Conservation (phyloP, 2,797 vertebrate genomes). For the Gallinago solitaria region DNA sequence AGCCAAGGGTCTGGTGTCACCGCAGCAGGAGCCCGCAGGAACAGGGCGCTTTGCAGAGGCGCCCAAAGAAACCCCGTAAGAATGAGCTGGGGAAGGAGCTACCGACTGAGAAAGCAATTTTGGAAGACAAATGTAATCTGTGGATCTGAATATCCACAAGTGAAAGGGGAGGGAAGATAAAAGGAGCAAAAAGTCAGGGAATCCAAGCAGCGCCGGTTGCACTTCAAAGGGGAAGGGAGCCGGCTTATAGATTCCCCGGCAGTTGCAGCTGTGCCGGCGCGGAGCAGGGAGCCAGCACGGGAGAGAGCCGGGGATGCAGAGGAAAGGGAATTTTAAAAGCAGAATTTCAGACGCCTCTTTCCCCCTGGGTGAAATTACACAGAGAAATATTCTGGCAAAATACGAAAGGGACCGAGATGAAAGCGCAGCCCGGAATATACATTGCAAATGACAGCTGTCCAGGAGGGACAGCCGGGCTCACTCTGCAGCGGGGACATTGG, state of each 20-base stretch:
- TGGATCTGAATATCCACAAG: conserved; percentile 39
- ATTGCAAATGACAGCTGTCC: conserved; percentile 46
- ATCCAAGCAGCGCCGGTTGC: neutral
- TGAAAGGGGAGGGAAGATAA: conserved; percentile 43
- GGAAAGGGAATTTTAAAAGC: conserved; percentile 51
- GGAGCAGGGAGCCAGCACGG: conserved; percentile 9
- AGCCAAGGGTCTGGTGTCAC: fast-evolving
- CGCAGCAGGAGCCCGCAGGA: fast-evolving
- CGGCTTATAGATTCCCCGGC: neutral
- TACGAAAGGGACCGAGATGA: conserved; percentile 59
- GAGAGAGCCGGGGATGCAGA: neutral
- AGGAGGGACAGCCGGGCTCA: neutral
- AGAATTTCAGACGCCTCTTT: conserved; percentile 33
- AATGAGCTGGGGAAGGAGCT: neutral
- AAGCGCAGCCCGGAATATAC: conserved; percentile 17
- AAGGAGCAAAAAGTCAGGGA: conserved; percentile 55
- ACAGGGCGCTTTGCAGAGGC: fast-evolving
- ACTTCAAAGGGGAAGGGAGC: conserved; percentile 64
- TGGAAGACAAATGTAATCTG: conserved; percentile 52
- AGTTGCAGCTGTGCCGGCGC: neutral
- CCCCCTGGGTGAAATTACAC: conserved; percentile 62
- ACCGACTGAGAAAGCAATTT: neutral
- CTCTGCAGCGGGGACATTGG: fast-evolving
- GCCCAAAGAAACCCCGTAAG: fast-evolving
- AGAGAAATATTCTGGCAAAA: conserved; percentile 64